Percentiles rank a stretch among this genome's conserved stretches.
Conservation (phyloP, 2,888 invertebrate species). For the Apantesis nais region DNA sequence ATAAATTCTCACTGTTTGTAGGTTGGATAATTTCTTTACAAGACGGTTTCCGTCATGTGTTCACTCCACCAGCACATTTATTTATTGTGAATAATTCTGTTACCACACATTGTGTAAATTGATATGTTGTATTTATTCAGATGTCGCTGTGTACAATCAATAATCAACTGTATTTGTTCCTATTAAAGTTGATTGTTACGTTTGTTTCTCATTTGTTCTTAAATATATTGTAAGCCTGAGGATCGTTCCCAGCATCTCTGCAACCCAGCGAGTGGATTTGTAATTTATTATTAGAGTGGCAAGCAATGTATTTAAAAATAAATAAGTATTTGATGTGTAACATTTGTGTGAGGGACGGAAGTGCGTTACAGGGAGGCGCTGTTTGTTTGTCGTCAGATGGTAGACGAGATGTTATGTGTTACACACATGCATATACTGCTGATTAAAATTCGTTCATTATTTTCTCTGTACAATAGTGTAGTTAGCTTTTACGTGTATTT, state of each 20-base stretch:
- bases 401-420: neutral
- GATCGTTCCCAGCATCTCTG: too few species aligned
- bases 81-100: slow-evolving; percentile 33
- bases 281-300: neutral
- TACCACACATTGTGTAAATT: slow-evolving; percentile 47
- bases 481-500: slow-evolving; percentile 24
- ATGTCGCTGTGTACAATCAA: slow-evolving; percentile 27
- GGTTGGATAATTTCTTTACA: neutral
- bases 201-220: slow-evolving; percentile 26
- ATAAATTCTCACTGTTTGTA: neutral
- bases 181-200: slow-evolving; percentile 30
- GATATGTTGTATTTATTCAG: slow-evolving; percentile 43
- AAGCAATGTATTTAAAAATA: slow-evolving; percentile 19
- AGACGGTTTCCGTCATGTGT: neutral
- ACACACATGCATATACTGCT: too few species aligned
- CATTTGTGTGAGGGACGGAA: neutral
- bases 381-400: neutral
- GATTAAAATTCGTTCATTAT: neutral
- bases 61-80: slow-evolving; percentile 26
- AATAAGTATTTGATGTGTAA: neutral
- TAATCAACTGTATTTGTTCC: slow-evolving; percentile 39
- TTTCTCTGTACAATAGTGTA: slow-evolving; percentile 27
- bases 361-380: neutral
- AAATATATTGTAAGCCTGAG: slow-evolving; percentile 12
- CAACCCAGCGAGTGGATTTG: neutral